Evolutionary conservation across 2,888 invertebrate species (phyloP).

Genomic region (Agonum fuliginosum): DNA sequence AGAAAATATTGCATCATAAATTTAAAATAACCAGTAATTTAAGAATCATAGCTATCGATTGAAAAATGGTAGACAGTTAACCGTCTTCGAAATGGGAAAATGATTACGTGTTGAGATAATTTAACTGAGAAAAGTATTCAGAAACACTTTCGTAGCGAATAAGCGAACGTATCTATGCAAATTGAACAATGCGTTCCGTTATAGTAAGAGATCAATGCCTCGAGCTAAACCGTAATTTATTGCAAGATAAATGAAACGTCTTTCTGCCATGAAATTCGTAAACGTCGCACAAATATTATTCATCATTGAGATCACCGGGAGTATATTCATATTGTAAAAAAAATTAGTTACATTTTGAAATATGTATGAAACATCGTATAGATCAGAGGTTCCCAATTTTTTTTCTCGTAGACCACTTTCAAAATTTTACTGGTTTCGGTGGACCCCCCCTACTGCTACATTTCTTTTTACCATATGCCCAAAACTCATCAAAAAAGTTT

Average conservation of each 20-base stretch:
- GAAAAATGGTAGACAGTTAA: constrained; percentile 20
- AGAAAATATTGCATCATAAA: constrained; percentile 18
- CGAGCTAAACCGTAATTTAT: constrained; percentile 11
- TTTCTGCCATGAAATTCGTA: constrained; percentile 35
- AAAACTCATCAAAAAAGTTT: no score
- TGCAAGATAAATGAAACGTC: constrained; percentile 37
- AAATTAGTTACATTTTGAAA: no score
- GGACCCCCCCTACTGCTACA: no score
- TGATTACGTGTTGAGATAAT: constrained; percentile 13
- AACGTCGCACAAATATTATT: not conserved
- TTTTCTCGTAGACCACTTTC: no score
- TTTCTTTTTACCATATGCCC: no score
- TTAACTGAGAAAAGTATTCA: constrained; percentile 24
- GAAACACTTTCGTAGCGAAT: constrained; percentile 30
- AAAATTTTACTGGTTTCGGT: no score
- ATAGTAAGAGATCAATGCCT: constrained; percentile 36
- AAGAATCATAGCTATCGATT: not conserved
- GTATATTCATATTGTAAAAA: no score
- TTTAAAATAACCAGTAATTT: constrained; percentile 22
- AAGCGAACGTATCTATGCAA: constrained; percentile 43
- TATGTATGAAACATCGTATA: no score
- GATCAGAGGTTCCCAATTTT: no score
- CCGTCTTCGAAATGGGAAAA: constrained; percentile 5
- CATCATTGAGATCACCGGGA: not conserved
- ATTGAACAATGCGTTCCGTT: constrained; percentile 46